Evolutionary conservation across 1,140 invertebrate genomes (phyloP).

Genomic region (Drosophila punjabiensis): DNA sequence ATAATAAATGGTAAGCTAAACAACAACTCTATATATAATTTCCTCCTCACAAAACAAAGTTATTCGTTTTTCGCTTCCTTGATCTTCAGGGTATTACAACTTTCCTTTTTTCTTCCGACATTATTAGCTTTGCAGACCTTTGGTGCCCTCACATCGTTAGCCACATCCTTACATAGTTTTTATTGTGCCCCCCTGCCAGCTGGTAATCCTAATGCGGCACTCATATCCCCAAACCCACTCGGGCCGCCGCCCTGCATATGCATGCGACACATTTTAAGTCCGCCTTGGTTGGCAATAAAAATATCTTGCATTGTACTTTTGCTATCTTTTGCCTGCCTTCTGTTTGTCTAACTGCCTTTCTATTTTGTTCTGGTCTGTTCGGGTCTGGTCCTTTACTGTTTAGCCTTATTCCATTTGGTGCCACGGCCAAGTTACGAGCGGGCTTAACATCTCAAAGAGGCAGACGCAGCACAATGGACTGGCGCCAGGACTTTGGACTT

Average conservation of each 20-base stretch:
- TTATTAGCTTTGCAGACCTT: slow-evolving; percentile 54
- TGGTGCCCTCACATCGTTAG: slow-evolving; percentile 70
- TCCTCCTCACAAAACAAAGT: not conserved
- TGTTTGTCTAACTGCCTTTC: slow-evolving; percentile 43
- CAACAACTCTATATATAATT: not conserved
- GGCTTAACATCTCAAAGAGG: slow-evolving; percentile 58
- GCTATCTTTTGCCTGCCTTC: slow-evolving; percentile 59
- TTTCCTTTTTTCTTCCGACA: slow-evolving; percentile 30
- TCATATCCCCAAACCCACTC: slow-evolving; percentile 19
- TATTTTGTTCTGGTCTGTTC: slow-evolving; percentile 29
- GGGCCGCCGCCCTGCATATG: slow-evolving; percentile 50
- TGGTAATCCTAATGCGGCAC: slow-evolving; percentile 64
- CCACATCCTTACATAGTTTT: slow-evolving; percentile 81
- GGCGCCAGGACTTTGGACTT: slow-evolving; percentile 65
- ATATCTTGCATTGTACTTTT: slow-evolving; percentile 79
- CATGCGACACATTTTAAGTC: slow-evolving; percentile 79
- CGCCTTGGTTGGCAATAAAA: slow-evolving; percentile 79
- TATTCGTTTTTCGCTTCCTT: not conserved
- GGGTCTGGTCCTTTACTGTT: slow-evolving; percentile 38
- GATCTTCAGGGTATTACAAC: slow-evolving; percentile 35
- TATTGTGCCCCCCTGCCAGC: slow-evolving; percentile 57
- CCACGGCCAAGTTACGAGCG: slow-evolving; percentile 60
- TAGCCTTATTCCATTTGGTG: slow-evolving; percentile 60
- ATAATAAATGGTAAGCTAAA: not conserved
- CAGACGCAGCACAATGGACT: slow-evolving; percentile 62